Conservation (phyloP, 2,797 vertebrate species). For the Trematomus bernacchii region DNA sequence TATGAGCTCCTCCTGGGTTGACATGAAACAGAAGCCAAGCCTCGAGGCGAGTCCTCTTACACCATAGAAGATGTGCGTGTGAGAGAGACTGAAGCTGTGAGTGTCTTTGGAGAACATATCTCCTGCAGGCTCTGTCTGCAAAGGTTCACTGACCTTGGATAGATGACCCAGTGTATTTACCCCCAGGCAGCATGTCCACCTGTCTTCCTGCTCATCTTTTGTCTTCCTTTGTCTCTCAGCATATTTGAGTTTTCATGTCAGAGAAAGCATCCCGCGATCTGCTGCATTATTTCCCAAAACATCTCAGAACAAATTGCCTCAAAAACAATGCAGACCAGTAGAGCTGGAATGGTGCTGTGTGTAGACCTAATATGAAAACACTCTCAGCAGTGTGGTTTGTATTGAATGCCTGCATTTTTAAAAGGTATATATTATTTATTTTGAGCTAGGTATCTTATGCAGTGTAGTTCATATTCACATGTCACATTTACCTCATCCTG, state of each 20-base stretch:
- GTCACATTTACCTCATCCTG: neutral
- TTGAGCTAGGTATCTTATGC: neutral
- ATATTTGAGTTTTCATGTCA: neutral
- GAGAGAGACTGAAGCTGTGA: slow-evolving; percentile 42
- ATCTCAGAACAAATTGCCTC: slow-evolving; percentile 19
- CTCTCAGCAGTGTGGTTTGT: neutral
- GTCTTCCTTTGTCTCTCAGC: slow-evolving; percentile 38
- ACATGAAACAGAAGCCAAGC: slow-evolving; percentile 55
- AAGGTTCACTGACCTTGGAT: slow-evolving; percentile 42
- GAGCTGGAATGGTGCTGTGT: neutral
- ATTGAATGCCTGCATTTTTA: neutral
- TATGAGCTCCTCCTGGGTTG: slow-evolving; percentile 47
- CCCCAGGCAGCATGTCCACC: slow-evolving; percentile 49
- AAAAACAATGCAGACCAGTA: neutral
- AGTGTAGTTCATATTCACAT: neutral
- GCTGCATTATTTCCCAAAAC: neutral
- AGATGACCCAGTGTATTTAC: slow-evolving; percentile 45
- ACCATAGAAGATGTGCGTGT: slow-evolving; percentile 12
- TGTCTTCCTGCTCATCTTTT: slow-evolving; percentile 50
- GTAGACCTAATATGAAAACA: neutral
- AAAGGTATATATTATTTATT: neutral
- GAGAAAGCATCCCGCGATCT: slow-evolving; percentile 14
- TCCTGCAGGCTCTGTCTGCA: slow-evolving; percentile 64
- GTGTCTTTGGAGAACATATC: slow-evolving; percentile 48
- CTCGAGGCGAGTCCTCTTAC: slow-evolving; percentile 45